Base-by-base conservation (phyloP, 2,113 vertebrate genomes). In the Peromyscus maniculatus region DNA sequence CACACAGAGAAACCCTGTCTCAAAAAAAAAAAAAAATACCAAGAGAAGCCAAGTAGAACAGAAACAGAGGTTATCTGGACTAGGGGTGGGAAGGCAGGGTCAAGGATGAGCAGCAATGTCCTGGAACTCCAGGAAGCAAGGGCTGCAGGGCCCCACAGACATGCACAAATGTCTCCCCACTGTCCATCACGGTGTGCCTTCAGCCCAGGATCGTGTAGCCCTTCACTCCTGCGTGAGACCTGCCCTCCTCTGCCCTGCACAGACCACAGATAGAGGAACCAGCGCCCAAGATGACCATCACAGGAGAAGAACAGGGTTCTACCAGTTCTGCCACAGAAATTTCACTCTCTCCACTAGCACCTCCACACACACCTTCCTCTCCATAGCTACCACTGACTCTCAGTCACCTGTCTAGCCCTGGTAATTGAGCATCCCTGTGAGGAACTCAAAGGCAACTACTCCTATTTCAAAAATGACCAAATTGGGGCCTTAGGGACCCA, bases 271-370 rank as follows among this genome's bases (percentile, higher is more conserved):
- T 12, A 1, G 1, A 36, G 66, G 8, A 55, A 10, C 19, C 43
- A 74, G 7, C 33, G 43, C 12, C 17, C 43, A 10, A 43, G 36
- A 7, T 1, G 9, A 19, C 36, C 46, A 67, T 36, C 5, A 3
- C 2, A 15, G 11, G 24, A 75, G 67, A 39, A 33, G 1, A 72
- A n/a, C 11, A 6, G 43, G 22, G 15, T 10, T 13, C 39, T 11
- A 5, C 12, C 77, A 52, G 7, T 4, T 46, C 92, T 13, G 36
- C 8, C 71, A 31, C 72, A 13, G 64, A 78, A 9, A 17, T 8
- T 24, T 24, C 1, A 12, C 33, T 36, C 24, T 77, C 52, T 36
- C 15, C 2, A 7, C 1, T 0, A 13, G 9, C 15, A 7, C 59
- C 36, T 19, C 10, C 72, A 16, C 11, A 9, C 28, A 36, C 21